phyloP scores from a whole-genome alignment of 2,113 vertebrate genomes.

The Gila orcuttii region DNA sequence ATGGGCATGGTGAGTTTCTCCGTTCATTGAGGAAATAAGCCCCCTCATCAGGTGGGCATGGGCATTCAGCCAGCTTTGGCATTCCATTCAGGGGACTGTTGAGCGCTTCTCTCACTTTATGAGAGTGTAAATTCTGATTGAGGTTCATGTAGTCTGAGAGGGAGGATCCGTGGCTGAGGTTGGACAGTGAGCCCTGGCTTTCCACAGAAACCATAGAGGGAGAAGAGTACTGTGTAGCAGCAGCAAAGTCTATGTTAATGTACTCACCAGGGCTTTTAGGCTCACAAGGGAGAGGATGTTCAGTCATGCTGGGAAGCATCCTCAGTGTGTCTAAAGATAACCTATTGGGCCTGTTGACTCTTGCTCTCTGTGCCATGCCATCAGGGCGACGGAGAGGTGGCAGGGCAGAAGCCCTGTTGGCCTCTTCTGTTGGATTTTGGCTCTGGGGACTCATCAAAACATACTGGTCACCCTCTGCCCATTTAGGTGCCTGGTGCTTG shows the following conservation, averaged over 20 bases:
- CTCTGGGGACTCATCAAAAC: constrained; percentile 88
- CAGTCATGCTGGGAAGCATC: constrained; percentile 87
- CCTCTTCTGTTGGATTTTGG: constrained; percentile 80
- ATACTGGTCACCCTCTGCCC: constrained; percentile 81
- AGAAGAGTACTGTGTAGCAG: constrained; percentile 66
- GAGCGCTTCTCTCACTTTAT: constrained; percentile 62
- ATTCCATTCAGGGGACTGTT: constrained; percentile 72
- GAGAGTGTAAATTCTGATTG: constrained; percentile 71
- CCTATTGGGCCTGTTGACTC: constrained; percentile 83
- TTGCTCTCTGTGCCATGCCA: constrained; percentile 72
- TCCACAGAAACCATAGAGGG: constrained; percentile 66
- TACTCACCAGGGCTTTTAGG: constrained; percentile 93
- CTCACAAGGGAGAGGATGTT: constrained; percentile 84
- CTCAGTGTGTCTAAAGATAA: constrained; percentile 84
- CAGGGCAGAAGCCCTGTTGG: constrained; percentile 67
- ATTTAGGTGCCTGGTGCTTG: constrained; percentile 64
- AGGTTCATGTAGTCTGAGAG: constrained; percentile 90
- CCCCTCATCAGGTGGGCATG: constrained; percentile 59
- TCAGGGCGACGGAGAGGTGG: constrained; percentile 74
- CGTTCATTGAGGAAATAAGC: constrained; percentile 45
- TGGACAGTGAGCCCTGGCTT: constrained; percentile 74
- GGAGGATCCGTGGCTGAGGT: constrained; percentile 74
- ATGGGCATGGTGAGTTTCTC: constrained; percentile 64
- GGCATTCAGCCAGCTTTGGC: constrained; percentile 71
- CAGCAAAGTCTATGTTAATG: constrained; percentile 91